Percentiles rank a stretch among this genome's conserved stretches.
Conservation (phyloP, 92 coral and sea anemone species). For the Zoanthus sansibaricus region DNA sequence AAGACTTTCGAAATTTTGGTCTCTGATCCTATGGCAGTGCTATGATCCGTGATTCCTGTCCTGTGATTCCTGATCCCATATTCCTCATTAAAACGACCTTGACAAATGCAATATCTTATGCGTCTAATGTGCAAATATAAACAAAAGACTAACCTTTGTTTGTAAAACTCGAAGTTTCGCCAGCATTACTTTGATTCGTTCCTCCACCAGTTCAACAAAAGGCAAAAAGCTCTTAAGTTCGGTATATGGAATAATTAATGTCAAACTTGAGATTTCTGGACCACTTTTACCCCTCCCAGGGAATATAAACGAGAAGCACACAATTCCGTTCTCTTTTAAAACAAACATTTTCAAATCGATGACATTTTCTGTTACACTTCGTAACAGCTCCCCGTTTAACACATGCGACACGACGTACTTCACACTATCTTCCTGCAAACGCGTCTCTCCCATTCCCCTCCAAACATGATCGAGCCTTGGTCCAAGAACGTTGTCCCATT, state of each 20-base stretch:
- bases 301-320: conserved; percentile 91
- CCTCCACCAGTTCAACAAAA: conserved; percentile 88
- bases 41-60: background rate
- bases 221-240: conserved; percentile 78
- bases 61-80: background rate
- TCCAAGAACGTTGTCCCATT: conserved; percentile 96
- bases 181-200: conserved; percentile 84
- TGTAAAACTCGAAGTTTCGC: conserved; percentile 93
- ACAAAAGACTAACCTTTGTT: conserved; percentile 71
- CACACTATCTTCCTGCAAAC: conserved; percentile 79
- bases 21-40: background rate
- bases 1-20: too few relatives aligned
- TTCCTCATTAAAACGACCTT: too few relatives aligned
- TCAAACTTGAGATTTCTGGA: conserved; percentile 78
- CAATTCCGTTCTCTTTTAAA: conserved; percentile 82
- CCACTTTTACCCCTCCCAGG: conserved; percentile 85
- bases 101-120: background rate
- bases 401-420: conserved; percentile 93
- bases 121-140: background rate
- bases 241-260: conserved; percentile 79
- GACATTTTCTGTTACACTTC: conserved; percentile 92
- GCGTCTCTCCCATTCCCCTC: conserved; percentile 77
- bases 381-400: conserved; percentile 92
- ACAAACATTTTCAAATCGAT: conserved; percentile 93
- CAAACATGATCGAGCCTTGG: conserved; percentile 92